Evolutionary conservation across 2,113 vertebrate species (phyloP).

Genomic region (Alligator mississippiensis): DNA sequence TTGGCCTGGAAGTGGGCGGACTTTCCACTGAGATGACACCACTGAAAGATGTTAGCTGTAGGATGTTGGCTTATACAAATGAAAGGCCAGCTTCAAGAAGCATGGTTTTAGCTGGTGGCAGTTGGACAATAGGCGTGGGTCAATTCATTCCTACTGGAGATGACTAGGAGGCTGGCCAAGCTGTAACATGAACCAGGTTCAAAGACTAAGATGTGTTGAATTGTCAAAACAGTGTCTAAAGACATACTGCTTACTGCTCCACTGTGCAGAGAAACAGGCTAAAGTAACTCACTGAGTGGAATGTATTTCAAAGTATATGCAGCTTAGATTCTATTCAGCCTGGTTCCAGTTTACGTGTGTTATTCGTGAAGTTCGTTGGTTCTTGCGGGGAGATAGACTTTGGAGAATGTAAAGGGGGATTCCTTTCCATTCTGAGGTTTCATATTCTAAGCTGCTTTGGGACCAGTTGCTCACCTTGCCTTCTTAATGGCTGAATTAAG

Average conservation of each 20-base stretch:
- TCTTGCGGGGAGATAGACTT: neutral
- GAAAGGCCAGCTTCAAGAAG: neutral
- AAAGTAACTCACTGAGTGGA: neutral
- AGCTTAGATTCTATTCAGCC: neutral
- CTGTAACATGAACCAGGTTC: neutral
- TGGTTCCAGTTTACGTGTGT: rapidly evolving
- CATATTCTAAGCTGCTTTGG: neutral
- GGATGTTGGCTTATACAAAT: neutral
- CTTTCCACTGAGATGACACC: rapidly evolving
- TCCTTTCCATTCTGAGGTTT: slow-evolving; percentile 19
- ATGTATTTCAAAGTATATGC: neutral
- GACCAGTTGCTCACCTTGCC: neutral
- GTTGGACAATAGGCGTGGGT: neutral
- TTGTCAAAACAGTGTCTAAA: neutral
- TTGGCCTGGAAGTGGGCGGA: neutral
- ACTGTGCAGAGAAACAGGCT: neutral
- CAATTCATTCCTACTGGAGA: neutral
- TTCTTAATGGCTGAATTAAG: slow-evolving; percentile 1
- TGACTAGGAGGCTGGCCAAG: neutral
- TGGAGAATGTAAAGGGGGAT: neutral
- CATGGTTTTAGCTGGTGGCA: neutral
- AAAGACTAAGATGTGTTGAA: neutral
- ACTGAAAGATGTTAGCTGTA: neutral
- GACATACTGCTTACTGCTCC: neutral
- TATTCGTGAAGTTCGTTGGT: neutral